Evolutionary conservation across 1,140 invertebrate genomes (phyloP), one percentile per base, ranked within the genome.

Genomic region (Nephila pilipes): DNA sequence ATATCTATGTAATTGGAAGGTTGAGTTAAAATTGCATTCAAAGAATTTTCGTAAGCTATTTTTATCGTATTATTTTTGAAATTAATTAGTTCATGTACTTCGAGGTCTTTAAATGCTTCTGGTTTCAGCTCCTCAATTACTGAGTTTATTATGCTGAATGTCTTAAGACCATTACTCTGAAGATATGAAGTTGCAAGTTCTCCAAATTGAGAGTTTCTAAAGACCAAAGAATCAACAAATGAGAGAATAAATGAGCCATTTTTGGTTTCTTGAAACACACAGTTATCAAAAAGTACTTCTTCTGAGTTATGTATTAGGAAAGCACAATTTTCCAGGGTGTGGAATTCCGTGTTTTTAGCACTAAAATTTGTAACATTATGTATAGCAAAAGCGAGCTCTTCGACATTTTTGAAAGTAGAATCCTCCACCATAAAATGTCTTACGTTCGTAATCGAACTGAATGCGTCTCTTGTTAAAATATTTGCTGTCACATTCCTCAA

Each of bases 21-120:
- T 54, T 20, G 25, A 80, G 75, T 3, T 29, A 75, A 16, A 20
- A 80, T 22, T 0, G 60, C 20, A 46, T 29, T 55, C 0, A 57
- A 38, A 58, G 88, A 90, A n/a, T 14, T 80, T 29, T 80, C 54
- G 54, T 75, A 46, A n/a, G 46, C 54, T 69, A 46, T 90, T 58
- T 36, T 8, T 36, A 90, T 14, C 18, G 69, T 58, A 54, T 90
- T 90, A n/a, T 80, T 20, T 6, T 22, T 80, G 38, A 90, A 90
- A 36, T 12, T 14, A 10, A 90, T 32, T 80, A n/a, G 18, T 36
- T 90, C 54, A 3, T 32, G 12, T 36, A 90, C 20, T 12, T 57
- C 54, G 25, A 90, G 22, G 12, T 16, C 46, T 20, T 12, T 16
- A 80, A 90, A 80, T 12, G 65, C 88, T 2, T 80, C 75, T 58